Evolutionary conservation across 2,888 invertebrate genomes (phyloP).

Genomic region (Clusia tigrina): DNA sequence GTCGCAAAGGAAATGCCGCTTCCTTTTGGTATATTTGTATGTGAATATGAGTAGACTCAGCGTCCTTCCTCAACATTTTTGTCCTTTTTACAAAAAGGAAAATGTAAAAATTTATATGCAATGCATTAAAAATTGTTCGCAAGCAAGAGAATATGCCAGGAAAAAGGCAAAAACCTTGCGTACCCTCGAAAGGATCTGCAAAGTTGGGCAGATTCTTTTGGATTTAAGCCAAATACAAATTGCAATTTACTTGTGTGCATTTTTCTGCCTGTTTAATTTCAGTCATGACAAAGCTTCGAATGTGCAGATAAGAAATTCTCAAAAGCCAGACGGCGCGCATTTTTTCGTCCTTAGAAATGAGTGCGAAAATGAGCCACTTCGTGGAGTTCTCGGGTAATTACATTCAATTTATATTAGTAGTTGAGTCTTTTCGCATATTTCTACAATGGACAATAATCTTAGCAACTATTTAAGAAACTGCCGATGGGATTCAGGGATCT

Average conservation of each 20-base stretch:
- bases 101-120: background rate
- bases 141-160: too few relatives aligned
- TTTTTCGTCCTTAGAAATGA: too few relatives aligned
- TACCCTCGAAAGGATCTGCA: too few relatives aligned
- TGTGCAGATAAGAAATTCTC: background rate
- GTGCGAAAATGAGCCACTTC: too few relatives aligned
- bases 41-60: background rate
- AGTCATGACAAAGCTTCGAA: background rate
- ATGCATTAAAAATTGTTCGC: background rate
- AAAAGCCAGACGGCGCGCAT: too few relatives aligned
- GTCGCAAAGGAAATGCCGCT: slow-evolving; percentile 1
- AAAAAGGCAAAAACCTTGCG: background rate
- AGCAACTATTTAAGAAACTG: too few relatives aligned
- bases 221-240: background rate
- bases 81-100: background rate
- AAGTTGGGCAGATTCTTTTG: slow-evolving; percentile 3
- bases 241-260: background rate
- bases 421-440: too few relatives aligned
- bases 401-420: too few relatives aligned
- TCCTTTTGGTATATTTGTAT: background rate
- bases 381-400: too few relatives aligned
- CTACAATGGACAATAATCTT: too few relatives aligned
- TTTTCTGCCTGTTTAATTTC: background rate
- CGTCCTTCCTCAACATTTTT: slow-evolving; percentile 11
- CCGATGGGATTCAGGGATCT: too few relatives aligned